Conservation (phyloP, 1,140 invertebrate species). For the Scaptomyza hsui region DNA sequence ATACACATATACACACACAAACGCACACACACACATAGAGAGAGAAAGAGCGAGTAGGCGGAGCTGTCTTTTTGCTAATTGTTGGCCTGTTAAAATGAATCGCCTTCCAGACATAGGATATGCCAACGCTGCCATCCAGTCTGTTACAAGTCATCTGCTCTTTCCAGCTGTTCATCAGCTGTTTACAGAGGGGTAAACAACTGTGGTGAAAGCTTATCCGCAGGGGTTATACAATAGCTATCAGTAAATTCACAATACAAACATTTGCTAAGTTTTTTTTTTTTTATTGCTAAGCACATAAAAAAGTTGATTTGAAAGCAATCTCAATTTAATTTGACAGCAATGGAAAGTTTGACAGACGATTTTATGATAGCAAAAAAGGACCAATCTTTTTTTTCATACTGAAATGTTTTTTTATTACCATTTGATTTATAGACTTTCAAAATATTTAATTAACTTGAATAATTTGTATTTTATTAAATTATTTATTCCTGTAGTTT, state of each 20-base stretch:
- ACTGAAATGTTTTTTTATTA: no score
- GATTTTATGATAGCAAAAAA: slow-evolving; percentile 3
- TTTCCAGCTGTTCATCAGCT: slow-evolving; percentile 73
- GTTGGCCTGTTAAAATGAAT: slow-evolving; percentile 62
- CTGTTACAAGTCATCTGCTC: slow-evolving; percentile 30
- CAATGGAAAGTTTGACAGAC: slow-evolving; percentile 17
- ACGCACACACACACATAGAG: slow-evolving; percentile 11
- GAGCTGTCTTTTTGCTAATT: slow-evolving; percentile 53
- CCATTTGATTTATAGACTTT: no score
- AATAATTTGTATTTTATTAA: not conserved
- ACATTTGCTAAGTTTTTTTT: slow-evolving; percentile 36
- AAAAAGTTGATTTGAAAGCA: slow-evolving; percentile 25
- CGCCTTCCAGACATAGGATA: slow-evolving; percentile 42
- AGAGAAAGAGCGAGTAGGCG: slow-evolving; percentile 61
- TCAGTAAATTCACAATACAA: slow-evolving; percentile 30
- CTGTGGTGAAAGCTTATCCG: slow-evolving; percentile 60
- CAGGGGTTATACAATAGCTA: slow-evolving; percentile 6
- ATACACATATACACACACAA: slow-evolving; percentile 14
- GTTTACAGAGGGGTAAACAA: slow-evolving; percentile 43
- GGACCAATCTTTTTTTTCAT: not conserved
- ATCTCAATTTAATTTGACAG: slow-evolving; percentile 9
- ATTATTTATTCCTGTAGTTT: not conserved
- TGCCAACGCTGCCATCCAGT: slow-evolving; percentile 42
- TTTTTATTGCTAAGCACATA: slow-evolving; percentile 18
- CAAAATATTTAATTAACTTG: no score